Evolutionary conservation across 2,888 invertebrate genomes (phyloP).

Genomic region (Chymomyza fuscimana): DNA sequence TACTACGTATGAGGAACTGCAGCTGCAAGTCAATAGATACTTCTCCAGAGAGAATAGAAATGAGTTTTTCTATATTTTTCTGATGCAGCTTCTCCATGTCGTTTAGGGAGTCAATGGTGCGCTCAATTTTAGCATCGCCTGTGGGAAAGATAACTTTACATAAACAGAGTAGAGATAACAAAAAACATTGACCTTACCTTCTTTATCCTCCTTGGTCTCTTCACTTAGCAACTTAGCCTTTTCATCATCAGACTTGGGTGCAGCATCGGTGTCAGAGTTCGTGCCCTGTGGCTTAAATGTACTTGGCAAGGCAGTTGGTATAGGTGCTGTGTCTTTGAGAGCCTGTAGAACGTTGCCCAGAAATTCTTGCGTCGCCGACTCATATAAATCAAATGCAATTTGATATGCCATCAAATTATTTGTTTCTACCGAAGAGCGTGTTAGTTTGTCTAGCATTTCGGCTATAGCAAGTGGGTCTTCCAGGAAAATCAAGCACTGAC

Average conservation of each 20-base stretch:
- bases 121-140: conserved; percentile 81
- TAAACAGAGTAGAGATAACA: too few species aligned
- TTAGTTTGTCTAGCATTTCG: conserved; percentile 93
- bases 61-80: conserved; percentile 91
- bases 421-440: conserved; percentile 86
- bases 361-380: conserved; percentile 99
- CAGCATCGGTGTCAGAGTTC: conserved; percentile 39
- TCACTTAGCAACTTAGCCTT: conserved; percentile 65
- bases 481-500: conserved; percentile 97
- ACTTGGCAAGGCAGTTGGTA: conserved; percentile 87
- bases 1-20: conserved; percentile 98
- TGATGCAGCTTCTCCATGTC: conserved; percentile 93
- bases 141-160: too few species aligned
- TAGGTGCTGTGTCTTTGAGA: conserved; percentile 89
- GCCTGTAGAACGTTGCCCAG: conserved; percentile 92
- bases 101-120: conserved; percentile 83
- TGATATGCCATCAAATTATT: conserved; percentile 98
- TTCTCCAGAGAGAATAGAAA: conserved; percentile 96
- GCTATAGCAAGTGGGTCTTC: conserved; percentile 97
- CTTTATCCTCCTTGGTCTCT: conserved; percentile 81
- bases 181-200: conserved; percentile 62
- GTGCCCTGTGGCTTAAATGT: conserved; percentile 87
- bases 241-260: conserved; percentile 73
- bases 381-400: conserved; percentile 99
- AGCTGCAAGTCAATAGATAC: conserved; percentile 97